Conservation (phyloP, 2,797 vertebrate genomes). For the Xiphophorus birchmanni region DNA sequence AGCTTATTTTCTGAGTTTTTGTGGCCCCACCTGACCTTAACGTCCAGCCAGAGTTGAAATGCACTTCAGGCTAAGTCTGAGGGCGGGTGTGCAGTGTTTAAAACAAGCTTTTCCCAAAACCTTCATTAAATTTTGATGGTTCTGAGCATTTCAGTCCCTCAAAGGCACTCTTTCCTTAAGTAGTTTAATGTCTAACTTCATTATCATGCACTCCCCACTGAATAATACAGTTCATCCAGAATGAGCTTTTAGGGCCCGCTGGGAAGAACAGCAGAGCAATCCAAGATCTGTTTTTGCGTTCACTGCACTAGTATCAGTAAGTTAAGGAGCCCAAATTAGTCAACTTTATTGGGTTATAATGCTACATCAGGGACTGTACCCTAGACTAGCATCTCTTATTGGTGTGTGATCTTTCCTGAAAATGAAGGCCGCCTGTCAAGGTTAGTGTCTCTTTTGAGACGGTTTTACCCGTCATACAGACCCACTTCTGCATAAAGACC, state of each 20-base stretch:
- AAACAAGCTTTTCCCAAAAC: constrained; percentile 36
- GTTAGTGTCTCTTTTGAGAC: neutral
- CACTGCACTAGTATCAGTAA: neutral
- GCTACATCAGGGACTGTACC: neutral
- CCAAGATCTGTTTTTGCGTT: neutral
- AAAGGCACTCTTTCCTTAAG: constrained; percentile 24
- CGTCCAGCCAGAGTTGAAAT: constrained; percentile 1
- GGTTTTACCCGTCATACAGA: neutral
- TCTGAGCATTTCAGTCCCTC: constrained; percentile 44
- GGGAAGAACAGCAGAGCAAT: constrained; percentile 6
- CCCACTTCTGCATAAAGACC: neutral
- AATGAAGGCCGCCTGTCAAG: neutral
- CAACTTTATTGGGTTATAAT: neutral
- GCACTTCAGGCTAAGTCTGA: neutral
- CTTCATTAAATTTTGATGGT: constrained; percentile 46
- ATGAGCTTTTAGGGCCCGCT: constrained; percentile 12
- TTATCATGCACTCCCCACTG: constrained; percentile 31
- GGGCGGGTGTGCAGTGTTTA: constrained; percentile 5
- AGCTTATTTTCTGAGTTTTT: neutral
- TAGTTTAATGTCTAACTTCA: constrained; percentile 45
- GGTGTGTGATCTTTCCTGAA: neutral
- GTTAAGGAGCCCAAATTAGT: constrained; percentile 8
- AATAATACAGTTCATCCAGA: constrained; percentile 23
- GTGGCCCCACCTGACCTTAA: neutral
- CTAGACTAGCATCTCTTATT: neutral